Evolutionary conservation across 2,888 invertebrate genomes (phyloP).

Genomic region (Koerneria pararmatus): DNA sequence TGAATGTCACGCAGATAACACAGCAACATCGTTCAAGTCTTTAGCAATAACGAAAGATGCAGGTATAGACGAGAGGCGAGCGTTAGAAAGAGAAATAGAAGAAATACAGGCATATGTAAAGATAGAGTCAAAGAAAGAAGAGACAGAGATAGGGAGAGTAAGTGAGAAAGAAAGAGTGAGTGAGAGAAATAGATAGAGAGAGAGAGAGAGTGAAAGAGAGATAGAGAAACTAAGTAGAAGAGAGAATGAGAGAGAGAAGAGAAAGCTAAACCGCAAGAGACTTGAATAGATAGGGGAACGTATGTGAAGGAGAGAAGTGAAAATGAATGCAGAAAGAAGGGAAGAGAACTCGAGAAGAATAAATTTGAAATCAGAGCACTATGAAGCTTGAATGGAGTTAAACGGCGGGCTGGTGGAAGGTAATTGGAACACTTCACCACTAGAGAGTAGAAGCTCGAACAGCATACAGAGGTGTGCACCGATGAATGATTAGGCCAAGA

Average conservation of each 20-base stretch:
- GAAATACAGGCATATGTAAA: not conserved
- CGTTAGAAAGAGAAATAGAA: not conserved
- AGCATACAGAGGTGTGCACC: too few species aligned
- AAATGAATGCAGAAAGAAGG: conserved; percentile 3
- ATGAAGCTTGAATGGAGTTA: too few species aligned
- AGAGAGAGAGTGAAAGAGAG: not conserved
- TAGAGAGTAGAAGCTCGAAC: too few species aligned
- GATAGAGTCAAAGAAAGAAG: not conserved
- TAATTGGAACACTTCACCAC: too few species aligned
- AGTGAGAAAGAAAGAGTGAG: not conserved
- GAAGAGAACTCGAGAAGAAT: not conserved
- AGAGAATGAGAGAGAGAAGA: not conserved
- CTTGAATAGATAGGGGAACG: not conserved
- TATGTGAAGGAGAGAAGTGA: not conserved
- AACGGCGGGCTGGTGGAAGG: too few species aligned
- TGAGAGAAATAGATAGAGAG: not conserved
- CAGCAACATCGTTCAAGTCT: too few species aligned
- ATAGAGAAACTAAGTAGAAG: not conserved
- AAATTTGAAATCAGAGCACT: not conserved
- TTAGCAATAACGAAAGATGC: too few species aligned
- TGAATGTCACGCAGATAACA: too few species aligned
- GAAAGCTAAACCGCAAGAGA: conserved; percentile 1
- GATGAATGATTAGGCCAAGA: too few species aligned
- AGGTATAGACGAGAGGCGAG: not conserved
- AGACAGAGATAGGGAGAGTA: not conserved